Percentiles rank a stretch among this genome's conserved stretches.
Evolutionary conservation across 2,113 vertebrate genomes (phyloP).

Genomic region (Synodontis membranacea): DNA sequence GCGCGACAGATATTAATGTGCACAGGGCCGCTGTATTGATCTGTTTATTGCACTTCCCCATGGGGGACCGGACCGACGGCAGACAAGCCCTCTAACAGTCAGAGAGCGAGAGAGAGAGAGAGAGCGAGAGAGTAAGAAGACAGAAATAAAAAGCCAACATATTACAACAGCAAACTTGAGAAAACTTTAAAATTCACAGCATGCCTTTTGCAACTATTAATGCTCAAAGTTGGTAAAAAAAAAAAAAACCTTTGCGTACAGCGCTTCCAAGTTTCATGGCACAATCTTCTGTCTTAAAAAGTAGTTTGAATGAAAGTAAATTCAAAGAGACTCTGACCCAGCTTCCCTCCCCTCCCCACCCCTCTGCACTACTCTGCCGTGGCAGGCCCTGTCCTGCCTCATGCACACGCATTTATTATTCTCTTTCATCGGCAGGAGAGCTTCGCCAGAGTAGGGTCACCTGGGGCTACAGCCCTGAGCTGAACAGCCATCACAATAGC

Average conservation of each 20-base stretch:
- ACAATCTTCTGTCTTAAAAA: conserved; percentile 16
- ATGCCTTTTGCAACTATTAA: neutral
- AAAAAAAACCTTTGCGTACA: neutral
- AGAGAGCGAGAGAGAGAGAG: conserved; percentile 29
- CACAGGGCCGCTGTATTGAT: conserved; percentile 79
- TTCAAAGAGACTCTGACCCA: conserved; percentile 40
- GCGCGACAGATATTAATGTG: conserved; percentile 80
- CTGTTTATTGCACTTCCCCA: conserved; percentile 79
- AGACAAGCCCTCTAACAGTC: conserved; percentile 63
- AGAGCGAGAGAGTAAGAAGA: conserved; percentile 16
- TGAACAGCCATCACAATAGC: conserved; percentile 42
- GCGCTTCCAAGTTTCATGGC: neutral
- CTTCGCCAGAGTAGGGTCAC: conserved; percentile 41
- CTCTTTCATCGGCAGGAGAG: conserved; percentile 53
- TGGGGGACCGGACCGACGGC: conserved; percentile 72
- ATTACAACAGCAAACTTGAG: conserved; percentile 18
- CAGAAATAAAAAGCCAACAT: neutral
- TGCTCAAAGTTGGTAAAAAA: neutral
- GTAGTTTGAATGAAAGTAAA: conserved; percentile 27
- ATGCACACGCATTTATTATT: conserved; percentile 50
- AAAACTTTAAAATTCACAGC: neutral
- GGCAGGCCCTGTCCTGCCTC: conserved; percentile 37
- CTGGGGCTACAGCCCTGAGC: conserved; percentile 41
- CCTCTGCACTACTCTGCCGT: conserved; percentile 28
- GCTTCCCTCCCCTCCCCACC: conserved; percentile 14